Base-by-base conservation (phyloP, 92 coral and sea anemone genomes). In the Hydrozoanthus gracilis region DNA sequence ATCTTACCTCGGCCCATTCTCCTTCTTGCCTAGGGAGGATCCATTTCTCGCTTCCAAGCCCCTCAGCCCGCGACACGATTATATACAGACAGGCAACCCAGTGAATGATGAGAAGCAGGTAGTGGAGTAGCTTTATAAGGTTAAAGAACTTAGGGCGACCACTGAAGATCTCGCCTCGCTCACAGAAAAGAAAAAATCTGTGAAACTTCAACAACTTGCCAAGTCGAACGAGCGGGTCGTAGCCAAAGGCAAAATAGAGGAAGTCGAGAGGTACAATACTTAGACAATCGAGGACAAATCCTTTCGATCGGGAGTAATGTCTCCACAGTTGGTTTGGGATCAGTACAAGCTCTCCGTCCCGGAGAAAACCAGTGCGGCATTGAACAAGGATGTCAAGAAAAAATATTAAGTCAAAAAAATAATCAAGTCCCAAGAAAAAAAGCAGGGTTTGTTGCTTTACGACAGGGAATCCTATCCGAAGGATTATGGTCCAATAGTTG, bases 51-150 rank as follows among this genome's bases (percentile, higher is more conserved):
- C 88, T 90, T 2, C 98, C 99, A 83, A 91, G 92, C n/a, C 99
- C 99, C 87, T 95, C 95, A 49, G 75, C 51, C 58, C 95, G 86
- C 6, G 99, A 96, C 1, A 96, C 88, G 48, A 96, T 89, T 66
- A 93, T 95, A 77, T 93, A 96, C 58, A 93, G 73, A 50, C 99
- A 96, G 61, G 99, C 98, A 27, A 96, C 98, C 99, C 99, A 96
- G 77, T 96, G 99, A 54, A 96, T 93, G 51, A 96, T 96, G 54
- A 96, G 95, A 17, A 96, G 90, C 90, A 96, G 73, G 86, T 96
- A 93, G 79, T 95, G 98, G 49, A 96, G 87, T 69, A 91, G 92
- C 88, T 95, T 96, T n/a, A 92, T 51, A 44, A 96, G 94, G 90
- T 96, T 96, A 80, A 96, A 96, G 87, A 96, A 86, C 86, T 95